Conservation (phyloP, 2,888 invertebrate genomes). For the Sinohyriopsis cumingii region DNA sequence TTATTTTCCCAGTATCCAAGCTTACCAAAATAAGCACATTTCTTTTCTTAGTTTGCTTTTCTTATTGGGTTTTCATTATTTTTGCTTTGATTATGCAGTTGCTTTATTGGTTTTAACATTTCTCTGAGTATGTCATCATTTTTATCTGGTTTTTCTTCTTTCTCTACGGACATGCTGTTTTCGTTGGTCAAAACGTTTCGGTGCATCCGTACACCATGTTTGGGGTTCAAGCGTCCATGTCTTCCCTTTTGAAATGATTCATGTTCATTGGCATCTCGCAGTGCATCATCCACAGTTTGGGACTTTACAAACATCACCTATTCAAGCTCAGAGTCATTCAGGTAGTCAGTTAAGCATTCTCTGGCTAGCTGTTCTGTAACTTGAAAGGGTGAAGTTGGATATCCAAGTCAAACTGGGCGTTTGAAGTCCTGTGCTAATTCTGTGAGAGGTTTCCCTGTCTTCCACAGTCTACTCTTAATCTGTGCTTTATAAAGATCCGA, state of each 20-base stretch:
- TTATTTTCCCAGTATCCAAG: no score
- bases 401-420: neutral
- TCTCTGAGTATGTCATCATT: no score
- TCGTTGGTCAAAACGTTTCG: no score
- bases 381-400: neutral
- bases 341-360: neutral
- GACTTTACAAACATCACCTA: neutral
- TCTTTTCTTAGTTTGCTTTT: no score
- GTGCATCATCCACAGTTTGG: neutral
- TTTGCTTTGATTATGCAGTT: no score
- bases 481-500: constrained; percentile 3
- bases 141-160: no score
- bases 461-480: neutral
- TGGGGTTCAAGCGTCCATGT: neutral
- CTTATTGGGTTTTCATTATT: no score
- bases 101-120: no score
- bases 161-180: no score
- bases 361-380: neutral
- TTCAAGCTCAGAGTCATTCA: neutral
- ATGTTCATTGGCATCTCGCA: neutral
- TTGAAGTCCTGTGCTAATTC: constrained; percentile 5
- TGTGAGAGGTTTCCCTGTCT: constrained; percentile 5
- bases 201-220: no score
- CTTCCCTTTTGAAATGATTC: neutral
- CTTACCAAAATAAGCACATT: no score